These are phyloP conservation scores for Antheraea assamensis DNA, from an alignment of 2,888 invertebrate species.

Conservation along the genomic window DNA sequence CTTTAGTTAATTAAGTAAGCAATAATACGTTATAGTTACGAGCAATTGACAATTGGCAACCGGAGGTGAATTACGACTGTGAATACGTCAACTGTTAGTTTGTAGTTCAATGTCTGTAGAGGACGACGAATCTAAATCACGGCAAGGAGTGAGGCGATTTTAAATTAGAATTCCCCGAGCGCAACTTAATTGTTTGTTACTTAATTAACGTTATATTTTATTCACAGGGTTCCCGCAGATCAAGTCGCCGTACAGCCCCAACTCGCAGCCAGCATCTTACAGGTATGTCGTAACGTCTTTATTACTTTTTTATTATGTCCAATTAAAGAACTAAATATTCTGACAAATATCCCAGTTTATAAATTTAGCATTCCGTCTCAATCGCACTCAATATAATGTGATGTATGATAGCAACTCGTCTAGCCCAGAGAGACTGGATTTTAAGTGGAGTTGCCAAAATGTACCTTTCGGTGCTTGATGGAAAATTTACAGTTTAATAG, in stretches of 20 bases:
- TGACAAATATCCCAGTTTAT: too few species aligned
- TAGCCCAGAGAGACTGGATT: too few species aligned
- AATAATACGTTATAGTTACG: neutral
- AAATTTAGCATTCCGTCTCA: too few species aligned
- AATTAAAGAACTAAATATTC: neutral
- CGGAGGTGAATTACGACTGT: neutral
- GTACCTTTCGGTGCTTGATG: neutral
- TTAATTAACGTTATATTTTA: slow-evolving; percentile 60
- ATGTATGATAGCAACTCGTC: neutral
- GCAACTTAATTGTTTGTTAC: slow-evolving; percentile 51
- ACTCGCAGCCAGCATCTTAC: slow-evolving; percentile 83
- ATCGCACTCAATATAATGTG: neutral
- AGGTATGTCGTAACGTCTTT: slow-evolving; percentile 65
- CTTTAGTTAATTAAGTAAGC: neutral
- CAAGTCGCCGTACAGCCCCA: slow-evolving; percentile 85
- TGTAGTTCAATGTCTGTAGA: neutral
- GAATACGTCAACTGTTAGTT: neutral
- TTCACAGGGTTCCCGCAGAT: slow-evolving; percentile 84
- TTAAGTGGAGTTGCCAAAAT: neutral
- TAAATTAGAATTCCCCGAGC: slow-evolving; percentile 57
- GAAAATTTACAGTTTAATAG: neutral
- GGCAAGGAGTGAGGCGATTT: slow-evolving; percentile 35
- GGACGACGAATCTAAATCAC: slow-evolving; percentile 23
- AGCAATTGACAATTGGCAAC: neutral
- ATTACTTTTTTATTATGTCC: slow-evolving; percentile 5